phyloP scores from a whole-genome alignment of 2,113 vertebrate species.

The Dolichotis patagonum region DNA sequence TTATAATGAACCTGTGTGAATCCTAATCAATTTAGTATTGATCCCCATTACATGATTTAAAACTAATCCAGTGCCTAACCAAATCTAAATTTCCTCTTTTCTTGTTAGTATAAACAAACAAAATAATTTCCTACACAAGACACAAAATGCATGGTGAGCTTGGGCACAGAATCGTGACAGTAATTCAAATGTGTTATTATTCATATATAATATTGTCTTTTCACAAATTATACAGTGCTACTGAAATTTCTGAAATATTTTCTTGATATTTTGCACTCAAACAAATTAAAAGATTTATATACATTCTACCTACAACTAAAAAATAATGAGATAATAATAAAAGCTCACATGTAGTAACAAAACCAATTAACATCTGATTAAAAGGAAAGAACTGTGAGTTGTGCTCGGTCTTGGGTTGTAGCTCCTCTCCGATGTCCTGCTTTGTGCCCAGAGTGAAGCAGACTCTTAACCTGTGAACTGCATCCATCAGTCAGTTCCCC shows the following conservation, averaged over 20 bases:
- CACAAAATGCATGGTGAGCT: not conserved
- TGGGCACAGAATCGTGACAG: not conserved
- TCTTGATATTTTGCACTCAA: not conserved
- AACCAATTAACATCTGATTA: not conserved
- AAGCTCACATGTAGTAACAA: not conserved
- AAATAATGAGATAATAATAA: not conserved
- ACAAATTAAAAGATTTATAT: not conserved
- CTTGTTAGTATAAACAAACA: not conserved
- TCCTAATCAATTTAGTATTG: not conserved
- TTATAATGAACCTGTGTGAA: not conserved
- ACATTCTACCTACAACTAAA: not conserved
- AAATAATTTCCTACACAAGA: not conserved
- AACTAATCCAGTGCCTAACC: not conserved
- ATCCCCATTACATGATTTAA: not conserved
- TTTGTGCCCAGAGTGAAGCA: not conserved
- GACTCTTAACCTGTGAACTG: not conserved
- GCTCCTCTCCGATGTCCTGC: not conserved
- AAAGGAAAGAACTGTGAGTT: not conserved
- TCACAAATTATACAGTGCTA: not conserved
- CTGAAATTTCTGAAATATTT: not conserved
- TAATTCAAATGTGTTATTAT: not conserved
- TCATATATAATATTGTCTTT: not conserved
- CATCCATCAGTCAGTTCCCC: not conserved
- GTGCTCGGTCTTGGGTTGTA: not conserved
- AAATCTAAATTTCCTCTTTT: not conserved